These are phyloP conservation scores for Alouatta caraya DNA, from an alignment of 2,797 vertebrate genomes.

Conservation along the genomic window DNA sequence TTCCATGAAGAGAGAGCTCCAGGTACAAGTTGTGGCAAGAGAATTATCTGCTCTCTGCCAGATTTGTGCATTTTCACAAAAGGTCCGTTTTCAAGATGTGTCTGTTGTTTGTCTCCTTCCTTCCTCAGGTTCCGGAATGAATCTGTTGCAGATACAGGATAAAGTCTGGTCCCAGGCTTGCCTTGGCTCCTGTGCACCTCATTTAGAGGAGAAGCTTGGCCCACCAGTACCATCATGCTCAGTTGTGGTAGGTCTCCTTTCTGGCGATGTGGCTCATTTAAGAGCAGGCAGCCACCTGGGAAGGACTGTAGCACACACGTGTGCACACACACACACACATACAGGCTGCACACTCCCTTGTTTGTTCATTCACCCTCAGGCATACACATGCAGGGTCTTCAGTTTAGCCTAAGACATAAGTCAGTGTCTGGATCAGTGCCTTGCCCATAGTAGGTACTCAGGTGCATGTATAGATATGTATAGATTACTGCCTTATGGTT, in stretches of 20 bases:
- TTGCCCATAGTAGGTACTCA: not conserved
- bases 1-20: not conserved
- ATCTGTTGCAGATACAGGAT: conserved; percentile 91
- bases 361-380: not conserved
- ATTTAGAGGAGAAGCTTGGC: conserved; percentile 88
- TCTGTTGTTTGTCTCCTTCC: not conserved
- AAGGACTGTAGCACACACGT: rapidly evolving
- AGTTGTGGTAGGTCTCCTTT: conserved; percentile 87
- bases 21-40: not conserved
- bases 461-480: not conserved
- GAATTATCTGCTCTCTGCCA: not conserved
- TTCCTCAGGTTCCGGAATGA: conserved; percentile 95
- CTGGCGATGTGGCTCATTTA: rapidly evolving
- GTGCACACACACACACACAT: rapidly evolving
- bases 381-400: not conserved
- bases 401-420: not conserved
- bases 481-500: not conserved
- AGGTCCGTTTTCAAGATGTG: not conserved
- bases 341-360: not conserved
- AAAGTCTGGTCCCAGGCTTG: conserved; percentile 90
- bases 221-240: conserved; percentile 84
- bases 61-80: not conserved
- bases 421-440: not conserved
- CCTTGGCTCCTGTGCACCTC: conserved; percentile 88
- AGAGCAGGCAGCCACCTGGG: not conserved